A percentile compares a stretch with the other conserved stretches of the same genome.
These are phyloP conservation scores for Microcebus griseorufus DNA, from an alignment of 2,113 vertebrate species.

Conservation along the genomic window DNA sequence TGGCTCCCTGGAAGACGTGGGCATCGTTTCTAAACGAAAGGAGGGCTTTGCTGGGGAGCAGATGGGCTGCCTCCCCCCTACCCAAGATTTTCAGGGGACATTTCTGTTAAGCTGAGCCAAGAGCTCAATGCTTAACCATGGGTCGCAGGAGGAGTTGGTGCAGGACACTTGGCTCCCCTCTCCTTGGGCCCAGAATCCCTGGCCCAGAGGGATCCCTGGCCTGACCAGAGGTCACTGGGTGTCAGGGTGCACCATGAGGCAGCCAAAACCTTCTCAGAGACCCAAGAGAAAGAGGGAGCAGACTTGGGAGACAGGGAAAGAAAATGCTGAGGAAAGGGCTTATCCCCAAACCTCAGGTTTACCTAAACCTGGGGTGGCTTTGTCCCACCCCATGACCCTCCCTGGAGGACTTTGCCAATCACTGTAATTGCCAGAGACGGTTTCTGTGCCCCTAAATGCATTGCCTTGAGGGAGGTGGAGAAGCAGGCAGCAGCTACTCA, in stretches of 20 bases:
- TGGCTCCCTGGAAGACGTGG: background rate
- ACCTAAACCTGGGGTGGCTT: fast-evolving
- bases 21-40: background rate
- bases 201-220: fast-evolving
- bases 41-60: background rate
- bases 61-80: background rate
- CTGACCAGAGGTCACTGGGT: fast-evolving
- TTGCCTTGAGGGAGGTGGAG: background rate
- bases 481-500: background rate
- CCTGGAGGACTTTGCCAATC: background rate
- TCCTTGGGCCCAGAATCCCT: background rate
- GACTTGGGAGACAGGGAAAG: background rate
- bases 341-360: background rate
- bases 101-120: background rate
- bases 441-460: background rate
- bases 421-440: background rate
- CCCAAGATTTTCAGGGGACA: background rate
- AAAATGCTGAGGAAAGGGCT: background rate
- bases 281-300: background rate
- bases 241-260: background rate
- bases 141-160: background rate
- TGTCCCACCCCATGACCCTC: fast-evolving
- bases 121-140: background rate
- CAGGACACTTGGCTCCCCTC: fast-evolving
- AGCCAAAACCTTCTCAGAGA: background rate